Evolutionary conservation across 2,113 vertebrate genomes (phyloP).

Genomic region (Chauna torquata): DNA sequence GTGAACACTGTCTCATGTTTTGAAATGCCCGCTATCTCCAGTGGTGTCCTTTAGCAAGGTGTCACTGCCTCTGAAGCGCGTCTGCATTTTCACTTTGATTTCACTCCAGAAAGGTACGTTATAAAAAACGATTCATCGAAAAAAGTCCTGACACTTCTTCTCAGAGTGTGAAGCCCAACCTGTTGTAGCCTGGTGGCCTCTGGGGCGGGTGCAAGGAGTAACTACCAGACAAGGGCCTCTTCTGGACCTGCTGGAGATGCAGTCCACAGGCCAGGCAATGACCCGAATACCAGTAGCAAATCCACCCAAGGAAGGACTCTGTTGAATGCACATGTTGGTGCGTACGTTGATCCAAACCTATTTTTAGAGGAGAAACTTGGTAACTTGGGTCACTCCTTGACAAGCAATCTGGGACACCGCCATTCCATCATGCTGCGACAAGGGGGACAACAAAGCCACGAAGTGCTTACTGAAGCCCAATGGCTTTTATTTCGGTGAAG

Average conservation of each 20-base stretch:
- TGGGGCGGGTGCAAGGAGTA: not conserved
- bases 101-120: not conserved
- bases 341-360: not conserved
- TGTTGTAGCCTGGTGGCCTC: conserved; percentile 19
- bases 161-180: not conserved
- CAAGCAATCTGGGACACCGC: not conserved
- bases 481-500: not conserved
- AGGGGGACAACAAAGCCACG: not conserved
- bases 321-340: fast-evolving
- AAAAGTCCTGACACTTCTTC: not conserved
- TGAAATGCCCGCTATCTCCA: not conserved
- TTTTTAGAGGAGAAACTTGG: not conserved
- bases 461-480: not conserved
- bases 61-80: not conserved
- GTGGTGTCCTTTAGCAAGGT: not conserved
- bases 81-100: not conserved
- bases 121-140: not conserved
- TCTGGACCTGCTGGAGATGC: not conserved
- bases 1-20: too few species aligned
- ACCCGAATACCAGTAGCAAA: not conserved
- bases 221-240: not conserved
- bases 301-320: not conserved
- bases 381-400: not conserved
- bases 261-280: not conserved
- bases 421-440: not conserved